phyloP scores from a whole-genome alignment of 1,140 invertebrate species.

The Plutomurus gul region DNA sequence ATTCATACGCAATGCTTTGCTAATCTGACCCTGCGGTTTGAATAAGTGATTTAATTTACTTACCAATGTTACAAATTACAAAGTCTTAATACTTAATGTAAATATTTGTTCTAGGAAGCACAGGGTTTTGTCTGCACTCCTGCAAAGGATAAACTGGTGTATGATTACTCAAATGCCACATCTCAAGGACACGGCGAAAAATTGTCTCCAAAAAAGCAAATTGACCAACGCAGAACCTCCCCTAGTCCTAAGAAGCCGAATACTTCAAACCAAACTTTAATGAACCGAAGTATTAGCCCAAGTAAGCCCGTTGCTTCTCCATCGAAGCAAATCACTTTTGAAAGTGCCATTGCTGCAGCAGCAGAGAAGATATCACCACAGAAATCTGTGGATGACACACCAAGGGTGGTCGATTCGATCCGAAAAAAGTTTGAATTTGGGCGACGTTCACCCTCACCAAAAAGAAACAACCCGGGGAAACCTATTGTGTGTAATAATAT shows the following conservation, averaged over 20 bases:
- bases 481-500: not conserved
- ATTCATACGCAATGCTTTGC: no score
- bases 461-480: not conserved
- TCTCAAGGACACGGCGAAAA: constrained; percentile 51
- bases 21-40: no score
- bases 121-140: constrained; percentile 65
- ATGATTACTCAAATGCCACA: constrained; percentile 62
- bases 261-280: not conserved
- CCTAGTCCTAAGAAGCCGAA: not conserved
- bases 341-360: not conserved
- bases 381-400: not conserved
- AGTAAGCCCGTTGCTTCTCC: not conserved
- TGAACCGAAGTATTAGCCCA: not conserved
- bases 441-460: not conserved
- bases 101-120: constrained; percentile 60
- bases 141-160: constrained; percentile 64
- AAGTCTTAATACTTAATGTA: not conserved
- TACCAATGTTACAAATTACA: no score
- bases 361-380: not conserved
- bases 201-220: not conserved
- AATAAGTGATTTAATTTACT: no score
- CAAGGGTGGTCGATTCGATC: constrained; percentile 11
- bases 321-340: not conserved
- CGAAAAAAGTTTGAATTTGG: constrained; percentile 35
- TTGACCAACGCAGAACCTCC: not conserved